Percentiles rank a stretch among this genome's conserved stretches.
These are phyloP conservation scores for Oryzaephilus surinamensis DNA, from an alignment of 1,140 invertebrate genomes.

Conservation along the genomic window DNA sequence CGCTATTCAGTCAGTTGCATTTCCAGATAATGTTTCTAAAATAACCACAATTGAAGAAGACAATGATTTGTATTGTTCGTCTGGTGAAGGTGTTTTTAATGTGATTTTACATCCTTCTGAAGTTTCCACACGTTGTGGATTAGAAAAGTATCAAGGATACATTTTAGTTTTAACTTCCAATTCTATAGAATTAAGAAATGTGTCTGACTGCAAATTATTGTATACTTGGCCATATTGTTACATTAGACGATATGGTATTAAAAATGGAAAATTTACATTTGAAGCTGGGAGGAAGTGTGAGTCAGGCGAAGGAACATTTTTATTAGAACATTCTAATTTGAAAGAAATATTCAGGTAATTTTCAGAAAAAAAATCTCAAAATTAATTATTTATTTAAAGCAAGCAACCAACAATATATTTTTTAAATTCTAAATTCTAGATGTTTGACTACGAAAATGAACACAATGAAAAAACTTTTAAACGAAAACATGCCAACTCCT, in stretches of 20 bases:
- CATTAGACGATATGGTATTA: slow-evolving; percentile 74
- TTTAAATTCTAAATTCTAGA: too few species aligned
- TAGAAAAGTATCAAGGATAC: slow-evolving; percentile 56
- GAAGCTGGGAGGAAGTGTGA: slow-evolving; percentile 83
- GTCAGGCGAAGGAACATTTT: slow-evolving; percentile 75
- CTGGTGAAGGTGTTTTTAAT: slow-evolving; percentile 65
- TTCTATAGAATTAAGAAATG: slow-evolving; percentile 59
- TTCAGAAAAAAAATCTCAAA: too few species aligned
- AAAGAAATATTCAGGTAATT: slow-evolving; percentile 60
- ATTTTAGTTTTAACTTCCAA: slow-evolving; percentile 59
- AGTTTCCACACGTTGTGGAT: slow-evolving; percentile 60
- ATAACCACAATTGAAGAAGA: slow-evolving; percentile 66
- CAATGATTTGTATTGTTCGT: slow-evolving; percentile 76
- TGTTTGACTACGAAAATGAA: slow-evolving; percentile 72
- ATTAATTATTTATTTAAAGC: background rate
- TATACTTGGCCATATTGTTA: slow-evolving; percentile 81
- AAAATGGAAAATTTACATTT: slow-evolving; percentile 73
- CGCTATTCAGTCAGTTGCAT: slow-evolving; percentile 71
- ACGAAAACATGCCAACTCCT: slow-evolving; percentile 48
- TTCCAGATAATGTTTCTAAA: slow-evolving; percentile 53
- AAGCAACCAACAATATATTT: background rate
- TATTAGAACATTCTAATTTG: slow-evolving; percentile 64
- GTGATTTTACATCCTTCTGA: slow-evolving; percentile 69
- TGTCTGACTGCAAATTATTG: slow-evolving; percentile 50
- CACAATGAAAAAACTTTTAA: slow-evolving; percentile 69